Conservation (phyloP, 2,888 invertebrate species). For the Stegophylla sp. region DNA sequence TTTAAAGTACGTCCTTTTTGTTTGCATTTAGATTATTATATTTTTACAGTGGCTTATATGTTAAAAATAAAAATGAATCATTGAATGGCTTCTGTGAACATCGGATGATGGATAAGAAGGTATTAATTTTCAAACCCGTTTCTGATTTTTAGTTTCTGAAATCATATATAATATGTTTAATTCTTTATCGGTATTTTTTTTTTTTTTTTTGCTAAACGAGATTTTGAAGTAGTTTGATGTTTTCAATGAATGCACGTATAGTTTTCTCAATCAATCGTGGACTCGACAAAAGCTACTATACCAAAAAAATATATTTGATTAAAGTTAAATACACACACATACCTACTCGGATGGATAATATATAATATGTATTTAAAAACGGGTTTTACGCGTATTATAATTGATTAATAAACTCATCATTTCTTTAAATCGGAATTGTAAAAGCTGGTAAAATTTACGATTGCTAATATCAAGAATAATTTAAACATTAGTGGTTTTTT, state of each 20-base stretch:
- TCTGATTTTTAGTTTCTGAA: neutral
- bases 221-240: constrained; percentile 15
- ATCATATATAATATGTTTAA: neutral
- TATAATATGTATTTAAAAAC: constrained; percentile 15
- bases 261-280: constrained; percentile 20
- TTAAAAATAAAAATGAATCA: no score
- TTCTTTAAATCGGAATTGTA: neutral
- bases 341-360: neutral
- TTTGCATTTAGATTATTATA: no score
- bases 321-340: neutral
- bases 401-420: constrained; percentile 38
- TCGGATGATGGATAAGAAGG: neutral
- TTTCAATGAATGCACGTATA: constrained; percentile 13
- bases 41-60: no score
- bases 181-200: neutral
- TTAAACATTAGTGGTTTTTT: neutral
- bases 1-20: no score
- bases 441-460: constrained; percentile 13
- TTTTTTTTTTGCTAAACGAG: neutral
- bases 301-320: constrained; percentile 17
- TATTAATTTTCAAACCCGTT: constrained; percentile 18
- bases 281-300: constrained; percentile 11
- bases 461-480: neutral
- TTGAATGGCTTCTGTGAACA: no score
- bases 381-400: constrained; percentile 18